Conservation (phyloP, 2,888 invertebrate species). For the Microplitis deprimator region DNA sequence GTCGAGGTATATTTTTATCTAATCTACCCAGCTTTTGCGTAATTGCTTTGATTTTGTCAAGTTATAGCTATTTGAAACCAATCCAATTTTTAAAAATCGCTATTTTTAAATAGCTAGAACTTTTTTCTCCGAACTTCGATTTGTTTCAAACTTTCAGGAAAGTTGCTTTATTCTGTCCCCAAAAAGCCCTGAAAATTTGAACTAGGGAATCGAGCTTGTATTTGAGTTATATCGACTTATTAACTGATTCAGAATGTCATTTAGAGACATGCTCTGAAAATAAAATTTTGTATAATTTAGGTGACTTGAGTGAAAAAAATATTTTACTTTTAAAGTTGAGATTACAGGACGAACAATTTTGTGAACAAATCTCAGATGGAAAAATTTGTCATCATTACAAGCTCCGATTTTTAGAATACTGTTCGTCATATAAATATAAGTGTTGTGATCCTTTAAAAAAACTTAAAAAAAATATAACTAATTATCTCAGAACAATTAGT, state of each 20-base stretch:
- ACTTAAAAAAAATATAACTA: too few relatives aligned
- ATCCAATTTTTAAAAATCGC: too few relatives aligned
- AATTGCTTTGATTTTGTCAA: too few relatives aligned
- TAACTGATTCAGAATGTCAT: slow-evolving; percentile 19
- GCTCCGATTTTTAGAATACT: not conserved
- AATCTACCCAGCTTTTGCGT: too few relatives aligned
- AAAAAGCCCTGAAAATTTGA: not conserved
- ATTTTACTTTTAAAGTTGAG: slow-evolving; percentile 12
- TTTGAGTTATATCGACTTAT: not conserved
- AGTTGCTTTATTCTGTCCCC: not conserved
- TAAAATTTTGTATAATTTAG: slow-evolving; percentile 8
- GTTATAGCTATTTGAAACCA: too few relatives aligned
- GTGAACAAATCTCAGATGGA: not conserved
- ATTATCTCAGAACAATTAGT: too few relatives aligned
- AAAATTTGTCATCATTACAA: slow-evolving; percentile 22
- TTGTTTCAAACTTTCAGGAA: too few relatives aligned
- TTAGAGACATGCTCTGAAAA: slow-evolving; percentile 11
- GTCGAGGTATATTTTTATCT: not conserved
- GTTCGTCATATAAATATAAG: too few relatives aligned
- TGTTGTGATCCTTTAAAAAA: too few relatives aligned
- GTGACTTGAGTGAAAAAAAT: slow-evolving; percentile 13
- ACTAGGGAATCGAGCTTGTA: too few relatives aligned
- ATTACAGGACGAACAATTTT: slow-evolving; percentile 14
- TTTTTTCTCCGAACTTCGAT: too few relatives aligned
- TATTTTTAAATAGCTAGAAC: too few relatives aligned